phyloP scores from a whole-genome alignment of 2,797 vertebrate species.

The Naso thynnoides region DNA sequence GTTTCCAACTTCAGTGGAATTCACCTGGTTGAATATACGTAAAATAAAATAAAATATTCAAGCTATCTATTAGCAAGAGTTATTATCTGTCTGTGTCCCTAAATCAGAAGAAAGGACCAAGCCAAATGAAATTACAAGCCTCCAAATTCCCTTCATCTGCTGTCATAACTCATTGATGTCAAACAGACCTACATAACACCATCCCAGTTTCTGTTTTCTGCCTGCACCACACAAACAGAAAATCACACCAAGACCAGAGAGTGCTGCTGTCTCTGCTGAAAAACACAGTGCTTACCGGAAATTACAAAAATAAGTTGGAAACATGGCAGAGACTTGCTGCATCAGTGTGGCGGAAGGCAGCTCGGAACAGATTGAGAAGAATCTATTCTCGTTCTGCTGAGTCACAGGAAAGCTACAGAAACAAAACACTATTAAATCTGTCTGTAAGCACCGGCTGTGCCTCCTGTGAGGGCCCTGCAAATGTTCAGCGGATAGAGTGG shows the following conservation, averaged over 20 bases:
- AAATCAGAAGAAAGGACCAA: neutral
- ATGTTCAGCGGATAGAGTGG: conserved; percentile 14
- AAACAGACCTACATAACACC: conserved; percentile 27
- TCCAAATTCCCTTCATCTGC: conserved; percentile 17
- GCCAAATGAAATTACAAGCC: conserved; percentile 13
- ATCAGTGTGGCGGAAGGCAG: conserved; percentile 12
- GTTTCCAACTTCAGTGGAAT: too few relatives aligned
- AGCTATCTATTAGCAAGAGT: too few relatives aligned
- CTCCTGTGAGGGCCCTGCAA: conserved; percentile 14
- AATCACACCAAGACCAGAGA: conserved; percentile 17
- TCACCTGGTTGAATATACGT: too few relatives aligned
- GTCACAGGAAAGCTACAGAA: conserved; percentile 34
- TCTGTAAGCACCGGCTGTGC: conserved; percentile 6
- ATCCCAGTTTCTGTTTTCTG: conserved; percentile 32
- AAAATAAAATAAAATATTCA: neutral
- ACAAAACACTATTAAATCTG: conserved; percentile 32
- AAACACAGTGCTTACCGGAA: conserved; percentile 16
- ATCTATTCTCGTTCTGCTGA: conserved; percentile 56
- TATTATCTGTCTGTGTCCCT: neutral
- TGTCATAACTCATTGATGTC: conserved; percentile 43
- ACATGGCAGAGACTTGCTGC: conserved; percentile 5
- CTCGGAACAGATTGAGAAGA: conserved; percentile 37
- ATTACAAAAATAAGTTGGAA: conserved; percentile 39
- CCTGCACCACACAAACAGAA: conserved; percentile 32
- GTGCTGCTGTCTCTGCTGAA: conserved; percentile 24